Percentiles rank a stretch among this genome's conserved stretches.
Conservation (phyloP, 2,888 invertebrate genomes). For the Erynnis tages region DNA sequence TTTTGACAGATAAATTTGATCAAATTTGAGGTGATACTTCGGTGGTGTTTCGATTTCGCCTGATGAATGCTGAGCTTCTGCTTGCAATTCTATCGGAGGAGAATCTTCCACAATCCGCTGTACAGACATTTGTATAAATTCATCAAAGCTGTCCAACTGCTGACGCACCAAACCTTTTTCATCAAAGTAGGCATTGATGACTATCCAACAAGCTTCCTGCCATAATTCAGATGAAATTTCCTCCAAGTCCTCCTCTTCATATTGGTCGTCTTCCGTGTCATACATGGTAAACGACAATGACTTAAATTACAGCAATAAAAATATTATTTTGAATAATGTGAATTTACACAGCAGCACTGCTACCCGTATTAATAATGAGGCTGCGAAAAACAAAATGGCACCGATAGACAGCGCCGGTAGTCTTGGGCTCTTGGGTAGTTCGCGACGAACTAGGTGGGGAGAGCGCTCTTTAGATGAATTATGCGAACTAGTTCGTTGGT, state of each 20-base stretch:
- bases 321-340: too few relatives aligned
- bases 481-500: too few relatives aligned
- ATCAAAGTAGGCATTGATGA: slow-evolving; percentile 99
- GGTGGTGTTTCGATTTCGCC: slow-evolving; percentile 97
- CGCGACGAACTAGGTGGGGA: too few relatives aligned
- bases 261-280: slow-evolving; percentile 80
- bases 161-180: slow-evolving; percentile 99
- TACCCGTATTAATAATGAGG: too few relatives aligned
- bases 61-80: slow-evolving; percentile 97
- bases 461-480: too few relatives aligned
- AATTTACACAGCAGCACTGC: too few relatives aligned
- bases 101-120: slow-evolving; percentile 99
- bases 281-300: slow-evolving; percentile 58
- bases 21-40: slow-evolving; percentile 96
- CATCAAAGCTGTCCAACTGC: slow-evolving; percentile 99
- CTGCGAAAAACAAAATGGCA: too few relatives aligned
- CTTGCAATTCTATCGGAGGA: slow-evolving; percentile 97
- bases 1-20: slow-evolving; percentile 99
- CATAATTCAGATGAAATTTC: slow-evolving; percentile 99
- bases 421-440: too few relatives aligned
- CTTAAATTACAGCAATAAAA: too few relatives aligned
- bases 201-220: slow-evolving; percentile 99
- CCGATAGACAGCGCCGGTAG: too few relatives aligned
- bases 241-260: slow-evolving; percentile 94
- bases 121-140: slow-evolving; percentile 99